Base-by-base conservation (phyloP, 2,113 vertebrate species). In the Carassius auratus region DNA sequence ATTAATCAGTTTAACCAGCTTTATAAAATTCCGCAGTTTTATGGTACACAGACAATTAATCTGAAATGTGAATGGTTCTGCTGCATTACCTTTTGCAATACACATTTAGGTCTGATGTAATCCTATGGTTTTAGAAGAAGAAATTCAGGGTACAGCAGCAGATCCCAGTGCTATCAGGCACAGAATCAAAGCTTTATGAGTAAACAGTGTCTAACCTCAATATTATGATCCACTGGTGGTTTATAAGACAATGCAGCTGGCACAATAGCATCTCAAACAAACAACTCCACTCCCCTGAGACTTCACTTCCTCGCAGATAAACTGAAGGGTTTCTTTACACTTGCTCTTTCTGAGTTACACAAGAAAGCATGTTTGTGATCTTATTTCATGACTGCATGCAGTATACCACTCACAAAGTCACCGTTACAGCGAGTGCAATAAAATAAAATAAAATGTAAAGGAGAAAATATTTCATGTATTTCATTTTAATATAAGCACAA, bases 181-280 rank as follows among this genome's bases (percentile, higher is more conserved):
- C 48, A 23, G 38, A 26, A 64, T 80, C 78, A 80, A 80, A 80
- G 59, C 78, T 64, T 80, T 80, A 80, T 80, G 61, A 64, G 78
- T 42, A 62, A 80, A 80, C 42, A 45, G 45, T 80, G 78, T 64
- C 78, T 64, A 30, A 64, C 59, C 59, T 48, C 78, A 66, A 80
- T 75, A 23, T 75, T 80, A 48, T 80, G 59, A 80, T 80, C 38
- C 78, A 64, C 38, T 23, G 14, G 59, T 48, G 59, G 21, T 64
- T 64, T 64, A 26, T 45, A 80, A 80, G n/a, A 64, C 78, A 64
- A 64, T 80, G 59, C 38, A 80, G 38, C 59, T 26, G 36, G 21
- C 59, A 64, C 77, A 45, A 48, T 42, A 26, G 19, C 14, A 1
- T n/a, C 59, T 48, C 78, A 45, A 38, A 45, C 8, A 80, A 80